Evolutionary conservation across 2,888 invertebrate genomes (phyloP).

Genomic region (Tuberolachnus salignus): DNA sequence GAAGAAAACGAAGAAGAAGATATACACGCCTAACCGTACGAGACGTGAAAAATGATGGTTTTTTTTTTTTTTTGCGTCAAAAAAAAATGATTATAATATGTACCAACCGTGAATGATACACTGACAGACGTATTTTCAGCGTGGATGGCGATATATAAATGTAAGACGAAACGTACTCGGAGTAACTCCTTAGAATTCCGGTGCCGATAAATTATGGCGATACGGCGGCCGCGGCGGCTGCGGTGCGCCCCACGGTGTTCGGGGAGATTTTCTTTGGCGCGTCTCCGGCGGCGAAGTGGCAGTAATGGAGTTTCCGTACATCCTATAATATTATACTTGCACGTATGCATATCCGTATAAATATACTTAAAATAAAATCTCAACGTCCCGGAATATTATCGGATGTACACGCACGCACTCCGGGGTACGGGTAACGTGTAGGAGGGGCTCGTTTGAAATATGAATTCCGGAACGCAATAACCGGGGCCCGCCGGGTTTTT

Average conservation of each 20-base stretch:
- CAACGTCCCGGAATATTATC: background rate
- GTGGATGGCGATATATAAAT: too few relatives aligned
- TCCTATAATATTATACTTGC: background rate
- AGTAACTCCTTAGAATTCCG: slow-evolving; percentile 12
- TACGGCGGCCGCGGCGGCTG: background rate
- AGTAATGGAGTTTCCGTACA: slow-evolving; percentile 33
- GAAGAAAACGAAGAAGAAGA: too few relatives aligned
- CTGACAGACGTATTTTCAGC: too few relatives aligned
- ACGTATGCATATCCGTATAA: too few relatives aligned
- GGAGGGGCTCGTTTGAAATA: slow-evolving; percentile 9
- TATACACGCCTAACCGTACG: too few relatives aligned
- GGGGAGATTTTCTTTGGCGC: slow-evolving; percentile 16
- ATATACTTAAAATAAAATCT: slow-evolving; percentile 8
- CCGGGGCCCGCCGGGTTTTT: background rate
- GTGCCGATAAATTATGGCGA: slow-evolving; percentile 17
- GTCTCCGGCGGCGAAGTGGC: background rate
- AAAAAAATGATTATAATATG: too few relatives aligned
- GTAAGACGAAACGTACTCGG: background rate
- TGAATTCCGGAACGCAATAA: slow-evolving; percentile 9
- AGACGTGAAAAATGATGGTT: too few relatives aligned
- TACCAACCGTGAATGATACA: too few relatives aligned
- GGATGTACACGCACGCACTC: background rate
- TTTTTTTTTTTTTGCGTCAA: too few relatives aligned
- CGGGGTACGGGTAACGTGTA: background rate
- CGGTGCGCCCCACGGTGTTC: background rate